Percentiles rank a stretch among this genome's conserved stretches.
These are phyloP conservation scores for Eciton burchellii DNA, from an alignment of 1,140 invertebrate species.

Conservation along the genomic window DNA sequence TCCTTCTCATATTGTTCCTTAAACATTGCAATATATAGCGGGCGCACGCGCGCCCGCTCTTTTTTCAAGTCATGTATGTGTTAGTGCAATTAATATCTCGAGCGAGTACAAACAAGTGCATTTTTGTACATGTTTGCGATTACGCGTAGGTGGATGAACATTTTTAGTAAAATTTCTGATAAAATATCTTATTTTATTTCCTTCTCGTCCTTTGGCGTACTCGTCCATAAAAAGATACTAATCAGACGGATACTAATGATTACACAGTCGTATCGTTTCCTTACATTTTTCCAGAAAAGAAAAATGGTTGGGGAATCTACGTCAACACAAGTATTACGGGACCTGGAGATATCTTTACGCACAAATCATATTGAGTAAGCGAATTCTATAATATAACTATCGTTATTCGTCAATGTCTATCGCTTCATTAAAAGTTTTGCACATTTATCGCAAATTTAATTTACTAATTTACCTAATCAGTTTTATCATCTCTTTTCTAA, in stretches of 20 bases:
- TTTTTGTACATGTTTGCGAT: no score
- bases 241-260: slow-evolving; percentile 79
- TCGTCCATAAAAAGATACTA: background rate
- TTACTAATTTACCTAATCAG: no score
- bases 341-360: slow-evolving; percentile 98
- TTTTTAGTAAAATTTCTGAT: no score
- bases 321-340: slow-evolving; percentile 98
- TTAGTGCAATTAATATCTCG: background rate
- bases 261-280: slow-evolving; percentile 84
- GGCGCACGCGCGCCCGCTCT: no score
- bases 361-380: slow-evolving; percentile 99
- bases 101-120: background rate
- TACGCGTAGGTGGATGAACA: no score
- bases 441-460: background rate
- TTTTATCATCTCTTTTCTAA: no score
- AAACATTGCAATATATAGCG: slow-evolving; percentile 16
- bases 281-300: slow-evolving; percentile 93
- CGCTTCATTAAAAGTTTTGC: background rate
- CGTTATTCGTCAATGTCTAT: slow-evolving; percentile 3
- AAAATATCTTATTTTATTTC: no score
- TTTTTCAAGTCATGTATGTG: background rate
- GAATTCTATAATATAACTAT: slow-evolving; percentile 33
- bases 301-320: slow-evolving; percentile 99
- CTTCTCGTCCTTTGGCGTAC: background rate
- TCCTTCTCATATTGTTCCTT: slow-evolving; percentile 11